phyloP scores from a whole-genome alignment of 2,888 invertebrate genomes.

The Pecten maximus region DNA sequence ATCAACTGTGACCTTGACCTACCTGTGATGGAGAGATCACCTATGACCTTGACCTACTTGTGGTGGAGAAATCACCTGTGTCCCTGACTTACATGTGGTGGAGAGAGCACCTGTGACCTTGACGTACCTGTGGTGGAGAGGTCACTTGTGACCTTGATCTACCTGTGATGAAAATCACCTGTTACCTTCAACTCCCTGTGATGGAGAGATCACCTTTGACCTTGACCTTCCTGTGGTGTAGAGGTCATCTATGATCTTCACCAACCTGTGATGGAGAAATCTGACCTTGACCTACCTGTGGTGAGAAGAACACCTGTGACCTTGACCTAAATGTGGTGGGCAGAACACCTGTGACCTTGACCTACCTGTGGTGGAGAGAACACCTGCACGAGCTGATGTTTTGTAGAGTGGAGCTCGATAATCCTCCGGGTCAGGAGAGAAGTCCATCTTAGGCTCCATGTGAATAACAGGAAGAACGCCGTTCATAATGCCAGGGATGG shows the following conservation, averaged over 20 bases:
- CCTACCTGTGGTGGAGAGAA: slow-evolving; percentile 83
- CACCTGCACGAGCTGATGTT: slow-evolving; percentile 82
- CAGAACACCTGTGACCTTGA: not conserved
- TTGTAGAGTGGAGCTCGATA: slow-evolving; percentile 83
- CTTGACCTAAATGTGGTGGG: not conserved
- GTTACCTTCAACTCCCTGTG: no score
- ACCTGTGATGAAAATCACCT: no score
- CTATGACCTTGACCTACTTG: no score
- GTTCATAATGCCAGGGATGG: slow-evolving; percentile 88
- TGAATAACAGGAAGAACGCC: slow-evolving; percentile 88
- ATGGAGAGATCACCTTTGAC: no score
- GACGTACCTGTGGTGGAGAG: slow-evolving; percentile 83
- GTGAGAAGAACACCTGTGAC: not conserved
- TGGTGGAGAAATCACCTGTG: no score
- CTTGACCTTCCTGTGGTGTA: no score
- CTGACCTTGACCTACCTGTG: no score
- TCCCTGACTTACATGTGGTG: not conserved
- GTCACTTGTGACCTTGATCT: no score
- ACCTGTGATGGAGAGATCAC: no score
- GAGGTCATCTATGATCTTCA: no score
- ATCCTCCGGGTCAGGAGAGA: slow-evolving; percentile 82
- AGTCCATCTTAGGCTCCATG: slow-evolving; percentile 86
- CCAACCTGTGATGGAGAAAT: no score
- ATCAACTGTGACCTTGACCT: no score
- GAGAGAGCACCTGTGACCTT: not conserved